Evolutionary conservation across 1,140 invertebrate species (phyloP).

Genomic region (Halesus radiatus): DNA sequence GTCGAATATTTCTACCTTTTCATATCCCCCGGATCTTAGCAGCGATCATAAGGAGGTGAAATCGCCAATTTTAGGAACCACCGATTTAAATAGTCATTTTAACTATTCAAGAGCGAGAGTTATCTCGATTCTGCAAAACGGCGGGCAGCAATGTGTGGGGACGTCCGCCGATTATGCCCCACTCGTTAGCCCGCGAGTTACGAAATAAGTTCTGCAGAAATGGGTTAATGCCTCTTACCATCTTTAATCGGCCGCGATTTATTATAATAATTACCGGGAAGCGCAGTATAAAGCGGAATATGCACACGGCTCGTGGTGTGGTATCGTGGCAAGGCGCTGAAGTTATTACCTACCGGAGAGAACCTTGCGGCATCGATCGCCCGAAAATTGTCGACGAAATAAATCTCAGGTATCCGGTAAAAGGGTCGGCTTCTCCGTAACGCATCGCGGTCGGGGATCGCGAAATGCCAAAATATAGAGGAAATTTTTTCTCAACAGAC

Average conservation of each 20-base stretch:
- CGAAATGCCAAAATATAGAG: not conserved
- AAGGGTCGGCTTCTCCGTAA: constrained; percentile 1
- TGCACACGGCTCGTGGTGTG: constrained; percentile 22
- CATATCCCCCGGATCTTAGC: too few species aligned
- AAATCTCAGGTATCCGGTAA: constrained; percentile 47
- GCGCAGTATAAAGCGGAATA: constrained; percentile 28
- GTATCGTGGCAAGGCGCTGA: not conserved
- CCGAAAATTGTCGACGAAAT: constrained; percentile 51
- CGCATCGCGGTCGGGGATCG: constrained; percentile 4
- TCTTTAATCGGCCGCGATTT: constrained; percentile 8
- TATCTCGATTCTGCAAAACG: too few species aligned
- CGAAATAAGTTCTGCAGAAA: not conserved
- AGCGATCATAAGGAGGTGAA: too few species aligned
- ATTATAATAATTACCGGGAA: constrained; percentile 24
- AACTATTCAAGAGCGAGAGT: too few species aligned
- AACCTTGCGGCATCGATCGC: not conserved
- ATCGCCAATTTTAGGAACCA: too few species aligned
- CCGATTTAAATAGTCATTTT: too few species aligned
- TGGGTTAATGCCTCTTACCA: not conserved
- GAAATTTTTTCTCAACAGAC: too few species aligned
- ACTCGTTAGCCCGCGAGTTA: not conserved
- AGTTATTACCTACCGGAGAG: constrained; percentile 7
- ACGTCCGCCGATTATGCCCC: too few species aligned
- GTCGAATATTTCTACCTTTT: too few species aligned
- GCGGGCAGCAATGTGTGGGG: too few species aligned